Conservation (phyloP, 1,140 invertebrate genomes). For the Pseudomyrmex sp. region DNA sequence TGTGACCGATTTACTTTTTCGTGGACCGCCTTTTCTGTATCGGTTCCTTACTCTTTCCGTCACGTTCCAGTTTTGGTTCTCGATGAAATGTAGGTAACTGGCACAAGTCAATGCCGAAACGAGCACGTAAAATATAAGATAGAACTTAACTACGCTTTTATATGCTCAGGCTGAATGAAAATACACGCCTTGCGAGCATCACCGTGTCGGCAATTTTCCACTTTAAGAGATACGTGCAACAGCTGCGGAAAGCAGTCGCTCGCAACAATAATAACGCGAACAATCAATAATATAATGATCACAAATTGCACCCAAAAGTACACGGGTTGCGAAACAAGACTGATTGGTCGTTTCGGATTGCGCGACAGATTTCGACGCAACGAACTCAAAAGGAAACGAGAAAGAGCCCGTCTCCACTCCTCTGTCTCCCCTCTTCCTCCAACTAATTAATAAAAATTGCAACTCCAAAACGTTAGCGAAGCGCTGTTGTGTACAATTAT, state of each 20-base stretch:
- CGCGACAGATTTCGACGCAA: neutral
- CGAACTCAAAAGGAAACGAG: neutral
- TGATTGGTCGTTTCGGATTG: neutral
- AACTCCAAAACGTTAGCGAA: neutral
- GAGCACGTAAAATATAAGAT: slow-evolving; percentile 29
- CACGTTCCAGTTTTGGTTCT: slow-evolving; percentile 15
- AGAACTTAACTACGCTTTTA: neutral
- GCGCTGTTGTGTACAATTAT: neutral
- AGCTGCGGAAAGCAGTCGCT: neutral
- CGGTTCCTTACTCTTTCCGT: neutral
- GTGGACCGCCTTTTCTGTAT: neutral
- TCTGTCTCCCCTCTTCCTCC: too few species aligned
- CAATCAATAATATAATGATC: slow-evolving; percentile 5
- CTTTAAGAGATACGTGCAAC: neutral
- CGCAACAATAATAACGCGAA: neutral
- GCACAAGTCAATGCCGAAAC: slow-evolving; percentile 55
- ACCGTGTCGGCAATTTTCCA: slow-evolving; percentile 1
- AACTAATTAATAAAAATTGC: neutral
- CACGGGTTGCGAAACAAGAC: neutral
- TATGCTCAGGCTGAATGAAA: slow-evolving; percentile 12
- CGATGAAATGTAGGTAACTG: slow-evolving; percentile 66
- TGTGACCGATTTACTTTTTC: slow-evolving; percentile 69
- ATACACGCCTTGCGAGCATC: neutral
- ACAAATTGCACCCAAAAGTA: neutral
- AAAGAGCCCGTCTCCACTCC: neutral